phyloP scores from a whole-genome alignment of 2,797 vertebrate species.

The Limnodromus scolopaceus region DNA sequence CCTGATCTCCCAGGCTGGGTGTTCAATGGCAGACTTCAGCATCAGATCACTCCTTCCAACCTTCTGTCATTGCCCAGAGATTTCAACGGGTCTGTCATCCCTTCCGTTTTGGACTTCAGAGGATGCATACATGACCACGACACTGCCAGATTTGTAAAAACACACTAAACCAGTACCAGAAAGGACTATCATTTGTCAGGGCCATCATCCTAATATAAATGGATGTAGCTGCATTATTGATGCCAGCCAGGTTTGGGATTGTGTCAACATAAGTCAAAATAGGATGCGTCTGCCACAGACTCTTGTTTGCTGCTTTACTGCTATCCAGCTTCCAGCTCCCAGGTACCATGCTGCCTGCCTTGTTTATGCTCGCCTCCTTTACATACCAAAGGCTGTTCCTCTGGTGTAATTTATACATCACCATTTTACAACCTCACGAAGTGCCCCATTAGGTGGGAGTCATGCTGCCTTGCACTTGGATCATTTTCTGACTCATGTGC shows the following conservation, averaged over 20 bases:
- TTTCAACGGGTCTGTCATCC: neutral
- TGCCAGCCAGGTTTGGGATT: neutral
- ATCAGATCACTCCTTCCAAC: neutral
- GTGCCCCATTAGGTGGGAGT: neutral
- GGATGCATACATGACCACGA: neutral
- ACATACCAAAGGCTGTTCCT: neutral
- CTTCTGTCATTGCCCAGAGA: conserved; percentile 25
- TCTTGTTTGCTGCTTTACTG: neutral
- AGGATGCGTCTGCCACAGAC: neutral
- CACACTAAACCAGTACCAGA: neutral
- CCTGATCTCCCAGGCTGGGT: conserved; percentile 1
- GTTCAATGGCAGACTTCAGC: conserved; percentile 17
- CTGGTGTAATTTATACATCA: neutral
- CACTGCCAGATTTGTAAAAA: conserved; percentile 1
- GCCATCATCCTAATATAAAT: neutral
- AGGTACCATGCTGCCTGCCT: neutral
- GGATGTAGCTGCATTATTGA: neutral
- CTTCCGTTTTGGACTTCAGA: neutral
- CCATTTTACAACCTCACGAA: conserved; percentile 1
- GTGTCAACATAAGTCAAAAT: neutral
- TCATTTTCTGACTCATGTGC: neutral
- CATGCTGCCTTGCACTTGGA: neutral
- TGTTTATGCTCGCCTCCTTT: neutral
- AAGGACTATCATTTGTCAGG: neutral
- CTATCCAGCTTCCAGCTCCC: neutral